Evolutionary conservation across 2,888 invertebrate genomes (phyloP), one percentile per base, ranked within the genome.

Genomic region (Chloroclysta siterata): DNA sequence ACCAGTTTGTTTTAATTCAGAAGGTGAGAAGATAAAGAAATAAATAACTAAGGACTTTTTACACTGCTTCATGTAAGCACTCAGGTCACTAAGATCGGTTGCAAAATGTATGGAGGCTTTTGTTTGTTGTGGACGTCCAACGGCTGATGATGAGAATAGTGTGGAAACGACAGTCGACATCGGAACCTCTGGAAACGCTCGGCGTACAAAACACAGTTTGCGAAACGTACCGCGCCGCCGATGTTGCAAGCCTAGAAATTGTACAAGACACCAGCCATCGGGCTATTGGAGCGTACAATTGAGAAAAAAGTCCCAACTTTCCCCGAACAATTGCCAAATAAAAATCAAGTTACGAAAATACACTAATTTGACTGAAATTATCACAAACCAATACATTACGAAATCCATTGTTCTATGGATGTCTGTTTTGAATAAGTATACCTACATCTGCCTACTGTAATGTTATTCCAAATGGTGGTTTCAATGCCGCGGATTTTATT

Each of bases 221-320:
- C 88, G 90, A 90, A 89, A 91, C 79, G 72, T 72, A 77, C 77
- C 78, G 77, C 79, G 79, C 75, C 78, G 78, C 69, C 75, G 75
- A 76, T 90, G 84, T 88, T 85, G 90, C 82, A 91, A 90, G 83
- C 78, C 79, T 84, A 90, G 87, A 90, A 90, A 90, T 88, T 89
- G 88, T 88, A 82, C 83, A 81, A 69, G 81, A 82, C 82, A 79
- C n/a, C 78, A 77, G 81, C 81, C 77, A 81, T 78, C 78, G 79
- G 82, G 76, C 87, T 88, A 91, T 84, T 92, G 87, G 89, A 92
- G 90, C 93, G 91, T 93, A 85, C 80, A 82, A 92, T 93, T 92
- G 86, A 81, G 87, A 90, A 92, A 88, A 90, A 90, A 87, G 85
- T 83, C 77, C 60, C 74, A 85, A 88, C 90, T 91, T 90, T 90